Evolutionary conservation across 2,888 invertebrate genomes (phyloP), one percentile per base, ranked within the genome.

Genomic region (Beris morrisii): DNA sequence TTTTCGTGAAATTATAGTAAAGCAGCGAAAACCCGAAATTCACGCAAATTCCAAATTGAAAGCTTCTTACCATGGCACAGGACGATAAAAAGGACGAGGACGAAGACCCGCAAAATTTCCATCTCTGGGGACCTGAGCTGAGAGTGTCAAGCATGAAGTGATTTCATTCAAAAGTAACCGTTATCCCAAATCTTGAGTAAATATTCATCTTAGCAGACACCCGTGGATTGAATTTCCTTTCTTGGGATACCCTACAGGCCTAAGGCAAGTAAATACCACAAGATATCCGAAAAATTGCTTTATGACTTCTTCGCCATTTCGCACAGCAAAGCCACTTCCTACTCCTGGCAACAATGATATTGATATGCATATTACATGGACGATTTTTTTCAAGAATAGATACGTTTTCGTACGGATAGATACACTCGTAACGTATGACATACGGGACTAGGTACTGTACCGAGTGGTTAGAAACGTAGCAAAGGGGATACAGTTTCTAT

Each of bases 301-400:
- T 59, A 59, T 59, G 48, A 59, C 46, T 59, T 59, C 48, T 59
- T 59, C 58, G 30, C 48, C 46, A 48, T 59, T 59, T 59, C 13
- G 48, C 31, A 59, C 48, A 59, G 46, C 58, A 31, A 46, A 46
- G 46, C 9, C 13, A 12, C 32, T 55, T 13, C 30, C 48, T 57
- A 46, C 30, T 32, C 46, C n/a, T 15, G 58, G 48, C 30, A 30
- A 30, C 58, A 59, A 59, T 59, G 58, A 59, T 59, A 59, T 59
- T 59, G 58, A 48, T 59, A 59, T 48, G 58, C 58, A 59, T 59
- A 59, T 59, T 48, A 59, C 58, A 59, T 59, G 58, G 46, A 13
- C 30, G 48, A 32, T 53, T 53, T 53, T n/a, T 53, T 53, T 53
- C 11, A 28, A 12, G 28, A 30, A 31, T n/a, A n/a, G n/a, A n/a